Evolutionary conservation across 2,113 vertebrate genomes (phyloP), one percentile per base, ranked within the genome.

Genomic region (Psophia crepitans): DNA sequence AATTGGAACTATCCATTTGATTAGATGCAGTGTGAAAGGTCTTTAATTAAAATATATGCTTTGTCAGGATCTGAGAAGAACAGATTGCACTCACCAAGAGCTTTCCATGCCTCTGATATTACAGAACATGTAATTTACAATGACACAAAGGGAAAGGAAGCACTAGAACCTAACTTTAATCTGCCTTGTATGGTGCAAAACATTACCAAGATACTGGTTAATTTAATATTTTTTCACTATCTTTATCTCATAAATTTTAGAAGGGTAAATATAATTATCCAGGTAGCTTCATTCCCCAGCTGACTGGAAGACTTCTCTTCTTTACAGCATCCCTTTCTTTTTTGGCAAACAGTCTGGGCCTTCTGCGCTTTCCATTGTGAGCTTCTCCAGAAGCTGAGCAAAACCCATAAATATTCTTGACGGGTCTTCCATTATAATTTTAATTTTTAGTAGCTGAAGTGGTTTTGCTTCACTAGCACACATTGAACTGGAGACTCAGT

Each of bases 21-120:
- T 65, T 84, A 65, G 37, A 70, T 76, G 39, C 24, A 66, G 16
- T 19, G 12, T 73, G 71, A 83, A 86, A 80, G 24, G 12, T 44
- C 93, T 94, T 92, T 85, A 77, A 90, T 77, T 79, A 89, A 86
- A 93, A 74, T 69, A 33, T 43, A 68, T 12, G 24, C 86, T 90
- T 79, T 76, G 16, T 68, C 39, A 76, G 35, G 16, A 79, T 71
- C 51, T 56, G 37, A 84, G 37, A 68, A 32, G 14, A 89, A 68
- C 53, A 79, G 33, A 57, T 57, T 80, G 27, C 0, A 18, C 10
- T 80, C 12, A 39, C 35, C 30, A 39, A 68, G 11, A 60, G 15
- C 6, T 83, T 76, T 76, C 30, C 22, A 21, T 41, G 30, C 9
- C 35, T 85, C 26, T 81, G 71, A 56, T 68, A 46, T 56, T 66